Evolutionary conservation across 2,113 vertebrate genomes (phyloP).

Genomic region (Paradoxurus hermaphroditus): DNA sequence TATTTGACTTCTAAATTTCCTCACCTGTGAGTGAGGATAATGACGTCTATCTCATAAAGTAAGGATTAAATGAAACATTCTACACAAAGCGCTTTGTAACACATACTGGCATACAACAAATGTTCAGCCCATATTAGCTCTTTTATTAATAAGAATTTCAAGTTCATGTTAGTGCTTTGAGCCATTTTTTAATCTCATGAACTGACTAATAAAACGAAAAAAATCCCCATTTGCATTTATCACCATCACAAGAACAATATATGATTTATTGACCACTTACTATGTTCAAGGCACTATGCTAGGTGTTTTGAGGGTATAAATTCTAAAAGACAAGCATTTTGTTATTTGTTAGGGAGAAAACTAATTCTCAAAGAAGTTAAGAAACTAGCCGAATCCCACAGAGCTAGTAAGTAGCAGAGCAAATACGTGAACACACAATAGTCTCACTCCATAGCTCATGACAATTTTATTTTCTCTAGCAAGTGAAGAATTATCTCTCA

Average conservation of each 20-base stretch:
- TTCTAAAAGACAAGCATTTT: background rate
- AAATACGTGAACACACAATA: background rate
- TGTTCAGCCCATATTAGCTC: background rate
- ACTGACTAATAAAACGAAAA: background rate
- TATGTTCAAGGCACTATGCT: background rate
- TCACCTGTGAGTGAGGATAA: background rate
- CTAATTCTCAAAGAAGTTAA: background rate
- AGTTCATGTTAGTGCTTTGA: background rate
- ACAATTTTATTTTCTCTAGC: constrained; percentile 36
- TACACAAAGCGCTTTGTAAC: background rate
- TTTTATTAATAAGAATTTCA: constrained; percentile 26
- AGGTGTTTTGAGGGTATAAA: background rate
- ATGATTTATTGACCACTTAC: background rate
- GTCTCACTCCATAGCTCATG: background rate
- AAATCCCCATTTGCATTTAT: background rate
- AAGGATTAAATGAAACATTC: background rate
- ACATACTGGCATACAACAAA: background rate
- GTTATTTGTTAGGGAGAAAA: constrained; percentile 1
- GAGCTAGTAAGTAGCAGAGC: background rate
- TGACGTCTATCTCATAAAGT: background rate
- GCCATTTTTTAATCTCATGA: background rate
- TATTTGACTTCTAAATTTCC: background rate
- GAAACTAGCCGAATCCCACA: background rate
- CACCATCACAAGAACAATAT: background rate
- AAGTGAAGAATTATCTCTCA: constrained; percentile 34